A percentile compares a stretch with the other conserved stretches of the same genome.
These are phyloP conservation scores for Varecia variegata DNA, from an alignment of 2,797 vertebrate genomes.

Conservation along the genomic window DNA sequence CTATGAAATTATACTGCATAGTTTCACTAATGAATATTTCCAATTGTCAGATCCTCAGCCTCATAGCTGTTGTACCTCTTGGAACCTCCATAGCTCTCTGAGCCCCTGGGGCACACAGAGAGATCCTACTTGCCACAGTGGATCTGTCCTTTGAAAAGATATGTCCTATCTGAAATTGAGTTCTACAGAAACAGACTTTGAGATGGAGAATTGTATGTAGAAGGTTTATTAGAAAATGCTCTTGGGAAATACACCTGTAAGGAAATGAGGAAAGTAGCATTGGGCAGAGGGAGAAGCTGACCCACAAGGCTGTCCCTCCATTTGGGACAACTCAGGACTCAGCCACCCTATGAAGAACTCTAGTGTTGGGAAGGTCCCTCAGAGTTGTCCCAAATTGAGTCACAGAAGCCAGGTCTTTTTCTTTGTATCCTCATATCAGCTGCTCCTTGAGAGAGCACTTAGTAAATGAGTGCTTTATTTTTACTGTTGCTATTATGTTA, in stretches of 20 bases:
- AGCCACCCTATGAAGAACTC: neutral
- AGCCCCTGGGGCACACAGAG: neutral
- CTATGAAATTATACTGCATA: slow-evolving; percentile 74
- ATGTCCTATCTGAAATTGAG: neutral
- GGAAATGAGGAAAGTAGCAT: neutral
- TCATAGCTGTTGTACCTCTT: slow-evolving; percentile 3
- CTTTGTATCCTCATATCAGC: neutral
- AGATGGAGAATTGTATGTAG: neutral
- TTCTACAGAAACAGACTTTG: neutral
- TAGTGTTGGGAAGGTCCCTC: neutral
- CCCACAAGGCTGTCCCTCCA: neutral
- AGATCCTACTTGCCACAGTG: neutral
- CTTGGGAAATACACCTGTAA: neutral
- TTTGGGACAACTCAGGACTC: neutral
- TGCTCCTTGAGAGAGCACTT: neutral
- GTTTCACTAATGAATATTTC: slow-evolving; percentile 64
- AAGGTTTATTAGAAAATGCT: neutral
- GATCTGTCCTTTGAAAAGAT: slow-evolving; percentile 4
- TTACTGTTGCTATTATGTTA: neutral
- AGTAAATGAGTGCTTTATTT: neutral
- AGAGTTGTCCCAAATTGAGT: neutral
- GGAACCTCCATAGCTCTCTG: neutral
- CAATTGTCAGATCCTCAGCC: neutral
- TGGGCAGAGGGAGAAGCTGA: neutral
- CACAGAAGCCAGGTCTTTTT: neutral